phyloP scores from a whole-genome alignment of 2,797 vertebrate genomes.

The Spheniscus humboldti region DNA sequence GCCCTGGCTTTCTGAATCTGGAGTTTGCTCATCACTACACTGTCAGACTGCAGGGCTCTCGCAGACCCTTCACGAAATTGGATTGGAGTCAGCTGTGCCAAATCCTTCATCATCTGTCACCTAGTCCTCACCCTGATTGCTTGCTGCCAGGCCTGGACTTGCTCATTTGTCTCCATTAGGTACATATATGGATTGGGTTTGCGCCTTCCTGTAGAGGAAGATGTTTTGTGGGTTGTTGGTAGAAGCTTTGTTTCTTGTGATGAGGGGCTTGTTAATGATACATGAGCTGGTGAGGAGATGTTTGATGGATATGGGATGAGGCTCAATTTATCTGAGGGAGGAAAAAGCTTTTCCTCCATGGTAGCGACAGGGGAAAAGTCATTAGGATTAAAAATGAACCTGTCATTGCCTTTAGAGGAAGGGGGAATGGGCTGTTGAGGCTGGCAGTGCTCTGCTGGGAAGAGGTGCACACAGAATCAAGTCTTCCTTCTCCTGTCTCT shows the following conservation, averaged over 20 bases:
- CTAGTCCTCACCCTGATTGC: neutral
- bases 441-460: neutral
- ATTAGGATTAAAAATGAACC: neutral
- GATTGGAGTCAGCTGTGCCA: neutral
- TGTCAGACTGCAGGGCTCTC: neutral
- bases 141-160: neutral
- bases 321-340: neutral
- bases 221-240: neutral
- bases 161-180: neutral
- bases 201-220: neutral
- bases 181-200: neutral
- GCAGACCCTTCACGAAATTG: neutral
- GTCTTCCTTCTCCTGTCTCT: neutral
- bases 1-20: neutral
- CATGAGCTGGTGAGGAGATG: neutral
- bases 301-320: neutral
- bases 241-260: neutral
- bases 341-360: neutral
- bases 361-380: neutral
- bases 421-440: neutral
- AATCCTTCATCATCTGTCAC: neutral
- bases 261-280: neutral
- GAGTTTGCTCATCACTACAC: neutral
- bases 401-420: neutral
- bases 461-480: neutral